Percentiles rank a stretch among this genome's conserved stretches.
Conservation (phyloP, 2,888 invertebrate genomes). For the Argyresthia albistria region DNA sequence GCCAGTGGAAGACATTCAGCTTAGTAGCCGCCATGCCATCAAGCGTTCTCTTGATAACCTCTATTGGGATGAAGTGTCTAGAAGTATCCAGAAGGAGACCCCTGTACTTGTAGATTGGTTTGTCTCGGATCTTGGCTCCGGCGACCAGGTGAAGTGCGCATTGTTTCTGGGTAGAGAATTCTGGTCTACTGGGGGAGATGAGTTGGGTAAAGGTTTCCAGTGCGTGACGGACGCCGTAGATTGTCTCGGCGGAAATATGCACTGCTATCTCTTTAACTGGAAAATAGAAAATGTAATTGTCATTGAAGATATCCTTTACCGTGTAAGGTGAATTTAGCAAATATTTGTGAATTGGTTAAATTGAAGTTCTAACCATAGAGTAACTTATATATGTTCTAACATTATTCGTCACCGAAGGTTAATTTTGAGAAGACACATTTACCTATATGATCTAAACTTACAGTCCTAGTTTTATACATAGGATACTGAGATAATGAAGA, state of each 20-base stretch:
- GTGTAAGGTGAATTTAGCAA: no score
- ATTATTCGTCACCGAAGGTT: no score
- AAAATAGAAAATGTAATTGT: constrained; percentile 5
- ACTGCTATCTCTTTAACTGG: constrained; percentile 30
- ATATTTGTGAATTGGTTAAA: no score
- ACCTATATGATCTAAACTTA: no score
- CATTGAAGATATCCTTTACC: no score
- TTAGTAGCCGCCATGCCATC: constrained; percentile 92
- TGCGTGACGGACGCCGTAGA: constrained; percentile 83
- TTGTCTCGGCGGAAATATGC: constrained; percentile 71
- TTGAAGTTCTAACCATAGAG: no score
- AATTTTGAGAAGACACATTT: no score
- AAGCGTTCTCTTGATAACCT: constrained; percentile 78
- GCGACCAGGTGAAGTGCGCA: constrained; percentile 75
- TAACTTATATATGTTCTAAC: no score
- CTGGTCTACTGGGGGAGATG: constrained; percentile 44
- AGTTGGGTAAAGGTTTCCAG: constrained; percentile 84
- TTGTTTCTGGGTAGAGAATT: constrained; percentile 25
- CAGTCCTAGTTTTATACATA: no score
- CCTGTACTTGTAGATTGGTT: constrained; percentile 86
- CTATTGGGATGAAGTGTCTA: constrained; percentile 86
- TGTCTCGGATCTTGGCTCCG: constrained; percentile 79
- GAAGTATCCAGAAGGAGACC: constrained; percentile 92
- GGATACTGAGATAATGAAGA: no score
- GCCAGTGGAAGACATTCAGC: constrained; percentile 95